Conservation (phyloP, 2,797 vertebrate species). For the Darevskia mixta region DNA sequence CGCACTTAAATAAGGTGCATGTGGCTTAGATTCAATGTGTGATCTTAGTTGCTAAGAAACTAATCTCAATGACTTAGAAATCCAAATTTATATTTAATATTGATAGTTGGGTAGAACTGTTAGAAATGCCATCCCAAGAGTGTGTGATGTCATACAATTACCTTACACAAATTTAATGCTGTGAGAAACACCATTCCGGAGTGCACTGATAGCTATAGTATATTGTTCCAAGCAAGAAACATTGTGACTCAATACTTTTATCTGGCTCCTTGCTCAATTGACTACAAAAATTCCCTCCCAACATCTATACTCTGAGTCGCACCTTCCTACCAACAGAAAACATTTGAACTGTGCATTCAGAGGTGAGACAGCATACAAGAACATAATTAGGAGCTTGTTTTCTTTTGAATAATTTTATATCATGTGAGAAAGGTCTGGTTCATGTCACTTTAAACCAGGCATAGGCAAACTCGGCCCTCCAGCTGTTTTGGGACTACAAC, state of each 20-base stretch:
- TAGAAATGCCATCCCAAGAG: background rate
- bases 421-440: too few species aligned
- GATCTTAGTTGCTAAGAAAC: background rate
- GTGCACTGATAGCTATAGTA: background rate
- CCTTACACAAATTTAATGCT: background rate
- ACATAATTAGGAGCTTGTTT: background rate
- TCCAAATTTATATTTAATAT: background rate
- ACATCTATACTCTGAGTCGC: background rate
- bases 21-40: background rate
- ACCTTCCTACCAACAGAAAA: background rate
- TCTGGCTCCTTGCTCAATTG: background rate
- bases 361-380: background rate
- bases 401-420: too few species aligned
- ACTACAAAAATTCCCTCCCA: background rate
- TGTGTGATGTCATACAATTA: background rate
- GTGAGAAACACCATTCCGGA: background rate
- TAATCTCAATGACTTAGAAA: background rate
- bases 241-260: background rate
- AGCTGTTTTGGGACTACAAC: too few species aligned
- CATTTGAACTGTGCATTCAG: background rate
- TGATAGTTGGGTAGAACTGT: background rate
- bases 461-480: too few species aligned
- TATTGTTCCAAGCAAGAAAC: background rate
- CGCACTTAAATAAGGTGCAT: background rate
- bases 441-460: too few species aligned